Conservation (phyloP, 2,113 vertebrate species). For the Pomatorhinus ruficollis region DNA sequence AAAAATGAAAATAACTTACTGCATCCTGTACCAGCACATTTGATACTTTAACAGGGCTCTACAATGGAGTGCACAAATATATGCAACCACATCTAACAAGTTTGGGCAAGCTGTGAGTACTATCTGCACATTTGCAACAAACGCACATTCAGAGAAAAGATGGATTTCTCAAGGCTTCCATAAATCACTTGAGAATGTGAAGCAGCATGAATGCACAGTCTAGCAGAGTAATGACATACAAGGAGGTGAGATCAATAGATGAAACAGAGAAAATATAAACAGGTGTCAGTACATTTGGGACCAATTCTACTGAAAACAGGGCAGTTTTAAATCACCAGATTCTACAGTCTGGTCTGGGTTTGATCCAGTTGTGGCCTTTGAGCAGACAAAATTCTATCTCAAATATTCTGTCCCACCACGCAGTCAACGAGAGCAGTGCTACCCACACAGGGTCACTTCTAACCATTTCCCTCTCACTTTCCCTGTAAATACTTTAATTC, state of each 20-base stretch:
- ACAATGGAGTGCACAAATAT: not conserved
- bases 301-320: not conserved
- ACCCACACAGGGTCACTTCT: not conserved
- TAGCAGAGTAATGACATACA: not conserved
- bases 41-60: not conserved
- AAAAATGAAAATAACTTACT: not conserved
- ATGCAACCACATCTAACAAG: not conserved
- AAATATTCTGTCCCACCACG: not conserved
- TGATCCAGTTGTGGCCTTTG: not conserved
- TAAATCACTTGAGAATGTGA: not conserved
- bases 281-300: not conserved
- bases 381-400: not conserved
- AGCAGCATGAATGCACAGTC: not conserved
- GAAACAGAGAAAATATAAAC: not conserved
- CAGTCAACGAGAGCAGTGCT: not conserved
- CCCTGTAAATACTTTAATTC: not conserved
- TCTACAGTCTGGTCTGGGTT: not conserved
- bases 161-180: not conserved
- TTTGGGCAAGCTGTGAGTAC: not conserved
- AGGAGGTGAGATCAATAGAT: not conserved
- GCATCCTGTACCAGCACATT: not conserved
- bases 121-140: not conserved
- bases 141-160: not conserved
- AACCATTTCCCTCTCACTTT: not conserved
- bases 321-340: not conserved